Evolutionary conservation across 2,113 vertebrate species (phyloP), one percentile per base, ranked within the genome.

Genomic region (Calyptommatus sinebrachiatus): DNA sequence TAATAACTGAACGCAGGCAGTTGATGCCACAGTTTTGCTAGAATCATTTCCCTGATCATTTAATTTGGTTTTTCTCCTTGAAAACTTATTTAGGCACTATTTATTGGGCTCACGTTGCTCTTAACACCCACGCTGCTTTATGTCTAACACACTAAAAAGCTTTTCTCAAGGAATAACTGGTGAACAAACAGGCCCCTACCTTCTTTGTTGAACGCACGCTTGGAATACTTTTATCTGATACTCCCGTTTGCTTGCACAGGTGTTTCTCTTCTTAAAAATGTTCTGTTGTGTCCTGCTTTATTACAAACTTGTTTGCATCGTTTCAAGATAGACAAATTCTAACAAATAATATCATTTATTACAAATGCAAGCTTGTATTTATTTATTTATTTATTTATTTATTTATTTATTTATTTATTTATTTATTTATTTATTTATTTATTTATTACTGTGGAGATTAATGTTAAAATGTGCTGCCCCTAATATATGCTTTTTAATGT

Each of bases 141-240:
- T 78, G 91, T 92, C 88, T 92, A 92, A 93, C 83, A 88, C 63
- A 83, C 84, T 89, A 86, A 92, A n/a, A 92, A 92, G 78, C 77
- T 88, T 83, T 92, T 93, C 89, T 87, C 88, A 86, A 82, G n/a
- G 73, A 41, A 89, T 89, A 87, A 76, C 57, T 86, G 85, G 53
- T 88, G 91, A 92, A 87, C 91, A 90, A 91, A 90, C 68, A 86
- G 50, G 78, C 80, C 79, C 61, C 29, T 85, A 78, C 84, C 60
- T 87, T 81, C 71, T 84, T 0, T 68, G 22, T 48, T 86, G 48
- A 84, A 83, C 62, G 83, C 84, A 79, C 89, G 26, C 77, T 80
- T 87, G 73, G 86, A 85, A 85, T 78, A 81, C 77, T 65, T 87
- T 80, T 78, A 79, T 79, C 24, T 71, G 10, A 84, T 89, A 84